Evolutionary conservation across 2,888 invertebrate genomes (phyloP), one percentile per base, ranked within the genome.

Genomic region (Drosophila tripunctata): DNA sequence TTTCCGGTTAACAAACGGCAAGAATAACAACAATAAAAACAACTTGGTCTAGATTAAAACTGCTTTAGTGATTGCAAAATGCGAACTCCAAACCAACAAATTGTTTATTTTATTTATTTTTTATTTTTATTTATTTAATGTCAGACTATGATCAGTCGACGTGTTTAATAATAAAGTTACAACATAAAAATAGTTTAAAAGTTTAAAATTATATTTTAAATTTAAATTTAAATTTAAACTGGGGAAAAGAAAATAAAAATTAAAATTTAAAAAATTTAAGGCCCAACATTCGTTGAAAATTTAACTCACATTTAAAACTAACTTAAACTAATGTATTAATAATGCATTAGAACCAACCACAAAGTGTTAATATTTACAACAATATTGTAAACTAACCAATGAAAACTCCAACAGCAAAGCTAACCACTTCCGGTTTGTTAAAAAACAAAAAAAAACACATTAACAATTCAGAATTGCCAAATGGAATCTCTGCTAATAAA

Each of bases 1-100:
- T 85, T 83, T 83, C 83, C 83, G 88, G 86, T 87, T 82, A 58
- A 62, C 57, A 54, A 67, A 57, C 57, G 35, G 19, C 45, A 50
- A 31, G 41, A 65, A 52, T 40, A 35, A 12, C 62, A 40, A 21
- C 19, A 52, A 33, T 15, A 51, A 35, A n/a, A 67, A 41, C 30
- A 60, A 44, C 47, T 61, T 68, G 63, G 43, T 68, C 62, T 52
- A 73, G 67, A 71, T 69, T 69, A 69, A 83, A 86, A 56, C 65
- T 63, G 65, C 79, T 70, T 82, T 80, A 86, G 83, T 79, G 71
- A 69, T 71, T 51, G 51, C 38, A 21, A 19, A 44, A 44, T 10
- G 27, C 27, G 10, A 27, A 10, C 27, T 10, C 27, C 8, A 27
- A 5, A 10, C 27, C 4, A 21, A 21, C 21, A 21, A 27, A 27